Evolutionary conservation across 2,888 invertebrate species (phyloP).

Genomic region (Agonopterix subpropinquella): DNA sequence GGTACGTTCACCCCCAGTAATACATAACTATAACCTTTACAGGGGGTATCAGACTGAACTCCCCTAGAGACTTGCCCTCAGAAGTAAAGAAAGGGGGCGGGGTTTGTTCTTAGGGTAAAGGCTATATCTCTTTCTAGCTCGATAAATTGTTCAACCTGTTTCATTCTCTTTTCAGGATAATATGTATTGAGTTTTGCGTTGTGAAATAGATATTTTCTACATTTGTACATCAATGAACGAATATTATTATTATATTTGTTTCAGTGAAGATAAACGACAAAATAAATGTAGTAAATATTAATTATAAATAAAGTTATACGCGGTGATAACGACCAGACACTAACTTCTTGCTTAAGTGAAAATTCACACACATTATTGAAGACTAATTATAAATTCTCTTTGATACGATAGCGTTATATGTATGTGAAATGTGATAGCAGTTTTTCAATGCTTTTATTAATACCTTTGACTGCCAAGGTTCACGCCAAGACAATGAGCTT

Average conservation of each 20-base stretch:
- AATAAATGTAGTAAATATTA: too few species aligned
- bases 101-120: conserved; percentile 36
- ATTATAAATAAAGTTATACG: too few species aligned
- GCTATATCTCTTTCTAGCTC: conserved; percentile 36
- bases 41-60: conserved; percentile 26
- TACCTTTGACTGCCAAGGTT: conserved; percentile 3
- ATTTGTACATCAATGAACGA: too few species aligned
- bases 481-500: conserved; percentile 6
- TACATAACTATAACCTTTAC: conserved; percentile 8
- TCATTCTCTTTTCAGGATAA: conserved; percentile 13
- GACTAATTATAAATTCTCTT: too few species aligned
- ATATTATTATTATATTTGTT: too few species aligned
- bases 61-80: conserved; percentile 38
- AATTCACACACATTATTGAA: too few species aligned
- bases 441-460: conserved; percentile 6
- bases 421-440: conserved; percentile 7
- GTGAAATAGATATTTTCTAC: too few species aligned
- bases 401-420: neutral
- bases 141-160: conserved; percentile 12
- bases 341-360: too few species aligned
- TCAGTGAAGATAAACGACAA: too few species aligned
- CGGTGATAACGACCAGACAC: conserved; percentile 7
- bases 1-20: conserved; percentile 23
- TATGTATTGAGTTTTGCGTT: conserved; percentile 14
- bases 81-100: conserved; percentile 48